Evolutionary conservation across 2,113 vertebrate species (phyloP).

Genomic region (Saccopteryx bilineata): DNA sequence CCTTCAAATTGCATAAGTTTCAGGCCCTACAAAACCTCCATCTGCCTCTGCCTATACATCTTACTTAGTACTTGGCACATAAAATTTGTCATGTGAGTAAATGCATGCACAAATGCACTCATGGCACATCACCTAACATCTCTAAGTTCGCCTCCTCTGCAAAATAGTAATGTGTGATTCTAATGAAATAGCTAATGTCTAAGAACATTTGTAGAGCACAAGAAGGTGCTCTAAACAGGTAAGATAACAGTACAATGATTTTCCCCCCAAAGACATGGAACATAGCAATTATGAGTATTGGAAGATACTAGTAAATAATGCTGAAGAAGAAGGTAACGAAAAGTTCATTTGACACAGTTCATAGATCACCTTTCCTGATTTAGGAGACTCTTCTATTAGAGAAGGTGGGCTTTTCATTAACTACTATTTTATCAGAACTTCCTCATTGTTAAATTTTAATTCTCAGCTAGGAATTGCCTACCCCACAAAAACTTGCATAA

Average conservation of each 20-base stretch:
- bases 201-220: neutral
- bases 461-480: neutral
- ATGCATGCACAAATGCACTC: no score
- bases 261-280: neutral
- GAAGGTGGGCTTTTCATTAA: neutral
- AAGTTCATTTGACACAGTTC: neutral
- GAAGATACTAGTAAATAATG: neutral
- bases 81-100: neutral
- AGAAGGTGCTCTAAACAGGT: neutral
- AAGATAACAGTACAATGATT: neutral
- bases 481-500: neutral
- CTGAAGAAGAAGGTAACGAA: neutral
- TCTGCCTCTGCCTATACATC: neutral
- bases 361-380: neutral
- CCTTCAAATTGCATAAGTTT: neutral
- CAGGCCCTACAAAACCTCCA: neutral
- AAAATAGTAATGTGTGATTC: no score
- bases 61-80: neutral
- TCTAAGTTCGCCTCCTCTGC: neutral
- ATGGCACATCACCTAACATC: neutral
- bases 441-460: slow-evolving; percentile 5
- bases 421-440: neutral
- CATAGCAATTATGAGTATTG: neutral
- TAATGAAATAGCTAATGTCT: neutral
- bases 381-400: neutral